phyloP scores from a whole-genome alignment of 2,113 vertebrate genomes.

The Mohoua ochrocephala region DNA sequence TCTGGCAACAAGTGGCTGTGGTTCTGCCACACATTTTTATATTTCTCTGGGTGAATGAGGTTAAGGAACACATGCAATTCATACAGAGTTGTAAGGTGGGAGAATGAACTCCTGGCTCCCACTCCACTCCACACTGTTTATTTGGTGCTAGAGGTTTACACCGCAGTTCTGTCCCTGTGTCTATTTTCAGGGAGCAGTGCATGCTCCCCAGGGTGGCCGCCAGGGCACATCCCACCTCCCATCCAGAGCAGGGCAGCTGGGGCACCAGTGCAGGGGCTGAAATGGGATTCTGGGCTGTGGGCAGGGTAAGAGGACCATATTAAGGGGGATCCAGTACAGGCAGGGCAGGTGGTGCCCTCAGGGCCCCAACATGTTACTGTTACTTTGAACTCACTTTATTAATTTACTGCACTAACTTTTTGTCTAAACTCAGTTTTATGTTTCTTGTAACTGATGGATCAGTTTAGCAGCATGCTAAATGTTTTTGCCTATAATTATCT shows the following conservation, averaged over 20 bases:
- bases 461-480: neutral
- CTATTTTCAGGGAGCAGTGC: neutral
- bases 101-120: neutral
- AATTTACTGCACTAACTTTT: neutral
- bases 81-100: neutral
- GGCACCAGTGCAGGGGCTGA: neutral
- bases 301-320: neutral
- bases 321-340: no score
- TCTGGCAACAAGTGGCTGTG: neutral
- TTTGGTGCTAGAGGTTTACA: neutral
- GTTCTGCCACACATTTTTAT: neutral
- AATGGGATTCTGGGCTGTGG: neutral
- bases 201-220: neutral
- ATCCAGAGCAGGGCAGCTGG: neutral
- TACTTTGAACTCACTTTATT: neutral
- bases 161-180: neutral
- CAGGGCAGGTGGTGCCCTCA: neutral
- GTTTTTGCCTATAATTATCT: neutral
- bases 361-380: neutral
- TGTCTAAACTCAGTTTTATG: neutral
- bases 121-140: neutral
- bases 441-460: neutral
- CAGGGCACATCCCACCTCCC: neutral
- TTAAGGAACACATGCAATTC: neutral
- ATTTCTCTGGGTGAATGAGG: neutral